Conservation (phyloP, 2,113 vertebrate genomes). For the Silurus meridionalis region DNA sequence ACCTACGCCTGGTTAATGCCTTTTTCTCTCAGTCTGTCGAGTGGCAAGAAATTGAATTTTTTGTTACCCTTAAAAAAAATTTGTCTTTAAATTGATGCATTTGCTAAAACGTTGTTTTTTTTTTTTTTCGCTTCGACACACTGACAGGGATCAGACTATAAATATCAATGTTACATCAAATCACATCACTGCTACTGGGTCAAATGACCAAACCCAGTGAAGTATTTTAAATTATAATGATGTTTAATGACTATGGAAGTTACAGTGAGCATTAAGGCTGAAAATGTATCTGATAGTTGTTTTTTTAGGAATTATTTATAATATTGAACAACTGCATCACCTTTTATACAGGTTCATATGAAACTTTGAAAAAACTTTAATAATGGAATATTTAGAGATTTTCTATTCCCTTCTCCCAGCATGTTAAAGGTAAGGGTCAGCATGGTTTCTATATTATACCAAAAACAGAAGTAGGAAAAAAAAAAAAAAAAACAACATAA, state of each 20-base stretch:
- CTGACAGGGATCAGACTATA: neutral
- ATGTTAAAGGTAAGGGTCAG: neutral
- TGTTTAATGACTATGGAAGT: neutral
- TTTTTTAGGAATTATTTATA: neutral
- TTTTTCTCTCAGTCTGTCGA: neutral
- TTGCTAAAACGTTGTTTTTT: constrained; percentile 3
- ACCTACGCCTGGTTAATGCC: neutral
- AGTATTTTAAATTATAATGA: neutral
- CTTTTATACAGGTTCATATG: neutral
- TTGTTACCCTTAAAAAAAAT: neutral
- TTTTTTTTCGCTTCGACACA: neutral
- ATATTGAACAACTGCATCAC: neutral
- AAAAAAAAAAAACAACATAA: neutral
- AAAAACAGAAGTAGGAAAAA: neutral
- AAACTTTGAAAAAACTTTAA: neutral
- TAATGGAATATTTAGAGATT: neutral
- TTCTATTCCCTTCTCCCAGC: neutral
- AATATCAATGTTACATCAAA: neutral
- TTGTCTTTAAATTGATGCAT: neutral
- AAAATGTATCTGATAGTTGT: neutral
- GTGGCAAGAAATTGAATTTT: neutral
- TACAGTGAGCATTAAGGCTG: neutral
- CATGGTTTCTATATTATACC: neutral
- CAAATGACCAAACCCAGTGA: neutral
- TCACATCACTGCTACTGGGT: neutral